Percentiles rank a stretch among this genome's conserved stretches.
Conservation (phyloP, 2,888 invertebrate genomes). For the Agapetus fuscipes region DNA sequence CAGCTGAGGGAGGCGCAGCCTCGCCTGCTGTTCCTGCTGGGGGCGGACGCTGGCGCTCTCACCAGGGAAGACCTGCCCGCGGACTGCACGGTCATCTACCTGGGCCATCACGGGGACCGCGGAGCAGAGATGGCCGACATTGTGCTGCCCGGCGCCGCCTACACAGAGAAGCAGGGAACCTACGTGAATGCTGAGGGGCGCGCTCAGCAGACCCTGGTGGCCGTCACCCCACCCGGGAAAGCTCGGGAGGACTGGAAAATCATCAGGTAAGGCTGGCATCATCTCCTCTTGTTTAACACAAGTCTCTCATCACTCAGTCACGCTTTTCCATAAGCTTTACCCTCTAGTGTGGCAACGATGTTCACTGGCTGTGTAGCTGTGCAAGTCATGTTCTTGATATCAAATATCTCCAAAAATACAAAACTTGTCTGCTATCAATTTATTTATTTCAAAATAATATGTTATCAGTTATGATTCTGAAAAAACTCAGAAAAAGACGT, state of each 20-base stretch:
- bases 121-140: constrained; percentile 91
- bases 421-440: no score
- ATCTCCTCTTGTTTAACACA: no score
- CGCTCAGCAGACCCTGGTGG: constrained; percentile 80
- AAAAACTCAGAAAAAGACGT: no score
- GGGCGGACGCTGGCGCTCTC: constrained; percentile 84
- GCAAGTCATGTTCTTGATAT: no score
- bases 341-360: no score
- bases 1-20: constrained; percentile 56
- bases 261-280: constrained; percentile 50
- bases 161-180: constrained; percentile 96
- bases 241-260: constrained; percentile 99
- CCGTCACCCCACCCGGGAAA: constrained; percentile 84
- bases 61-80: constrained; percentile 67
- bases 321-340: no score
- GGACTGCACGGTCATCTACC: constrained; percentile 82
- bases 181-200: constrained; percentile 98
- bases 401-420: no score
- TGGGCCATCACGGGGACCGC: constrained; percentile 92
- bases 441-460: no score
- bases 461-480: no score
- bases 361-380: no score
- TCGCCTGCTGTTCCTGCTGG: constrained; percentile 78
- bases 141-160: constrained; percentile 91
- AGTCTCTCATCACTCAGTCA: no score